Conservation (phyloP, 1,140 invertebrate genomes). For the Galendromus occidentalis region DNA sequence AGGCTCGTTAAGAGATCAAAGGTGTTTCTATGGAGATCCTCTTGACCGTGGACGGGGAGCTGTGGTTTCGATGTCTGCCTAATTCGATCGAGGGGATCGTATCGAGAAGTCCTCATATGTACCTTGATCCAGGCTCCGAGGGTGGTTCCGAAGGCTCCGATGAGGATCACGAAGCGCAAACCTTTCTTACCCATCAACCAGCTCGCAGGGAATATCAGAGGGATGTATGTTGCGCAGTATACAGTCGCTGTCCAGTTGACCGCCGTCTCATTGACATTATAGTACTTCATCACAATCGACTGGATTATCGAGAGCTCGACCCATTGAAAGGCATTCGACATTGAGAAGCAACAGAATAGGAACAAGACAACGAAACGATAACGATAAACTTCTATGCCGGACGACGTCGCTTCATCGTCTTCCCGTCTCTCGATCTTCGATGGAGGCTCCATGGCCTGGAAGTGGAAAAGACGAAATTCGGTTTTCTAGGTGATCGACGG, state of each 20-base stretch:
- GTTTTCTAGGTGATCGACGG: no score
- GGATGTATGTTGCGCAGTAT: conserved; percentile 89
- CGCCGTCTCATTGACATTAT: conserved; percentile 21
- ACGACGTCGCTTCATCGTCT: background rate
- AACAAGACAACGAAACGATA: conserved; percentile 64
- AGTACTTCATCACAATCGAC: no score
- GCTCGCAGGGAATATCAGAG: conserved; percentile 84
- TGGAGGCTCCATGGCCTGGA: no score
- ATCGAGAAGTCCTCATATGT: background rate
- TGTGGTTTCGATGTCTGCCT: no score
- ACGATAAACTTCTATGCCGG: conserved; percentile 36
- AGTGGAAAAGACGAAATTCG: no score
- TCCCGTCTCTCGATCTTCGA: no score
- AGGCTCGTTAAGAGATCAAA: no score
- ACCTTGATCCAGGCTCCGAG: conserved; percentile 76
- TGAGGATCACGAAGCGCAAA: conserved; percentile 56
- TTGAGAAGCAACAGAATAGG: conserved; percentile 71
- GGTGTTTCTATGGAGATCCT: no score
- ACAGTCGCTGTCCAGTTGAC: conserved; percentile 96
- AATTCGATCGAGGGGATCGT: no score
- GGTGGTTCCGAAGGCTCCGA: conserved; percentile 68
- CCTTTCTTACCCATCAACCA: conserved; percentile 80
- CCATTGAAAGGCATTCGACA: conserved; percentile 55
- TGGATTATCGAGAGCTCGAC: conserved; percentile 32
- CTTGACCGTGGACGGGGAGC: no score